Conservation (phyloP, 2,797 vertebrate genomes). For the Sus cebifrons region DNA sequence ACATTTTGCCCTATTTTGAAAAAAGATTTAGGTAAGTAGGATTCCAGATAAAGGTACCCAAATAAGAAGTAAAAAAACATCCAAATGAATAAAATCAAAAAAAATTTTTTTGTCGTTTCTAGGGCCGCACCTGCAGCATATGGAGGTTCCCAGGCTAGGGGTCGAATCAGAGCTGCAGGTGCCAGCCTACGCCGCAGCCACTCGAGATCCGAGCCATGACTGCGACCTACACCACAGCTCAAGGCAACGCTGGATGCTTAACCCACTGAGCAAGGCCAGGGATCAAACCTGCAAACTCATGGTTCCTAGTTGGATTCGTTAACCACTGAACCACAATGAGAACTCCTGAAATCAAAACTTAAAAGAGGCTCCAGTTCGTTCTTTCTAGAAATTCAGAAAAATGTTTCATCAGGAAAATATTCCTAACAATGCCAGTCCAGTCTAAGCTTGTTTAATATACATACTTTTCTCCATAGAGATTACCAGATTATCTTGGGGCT, state of each 20-base stretch:
- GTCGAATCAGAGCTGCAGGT: too few relatives aligned
- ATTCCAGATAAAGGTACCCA: slow-evolving; percentile 32
- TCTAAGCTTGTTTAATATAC: slow-evolving; percentile 56
- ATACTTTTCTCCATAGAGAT: slow-evolving; percentile 2
- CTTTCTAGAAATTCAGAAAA: slow-evolving; percentile 3
- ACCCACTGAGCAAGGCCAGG: too few relatives aligned
- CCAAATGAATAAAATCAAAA: slow-evolving; percentile 48
- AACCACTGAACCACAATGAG: too few relatives aligned
- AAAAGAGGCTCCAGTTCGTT: background rate
- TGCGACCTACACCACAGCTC: too few relatives aligned
- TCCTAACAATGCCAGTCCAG: slow-evolving; percentile 49
- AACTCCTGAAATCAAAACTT: slow-evolving; percentile 32
- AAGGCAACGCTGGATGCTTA: too few relatives aligned
- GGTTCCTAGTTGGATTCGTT: too few relatives aligned
- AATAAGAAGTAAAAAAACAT: slow-evolving; percentile 55
- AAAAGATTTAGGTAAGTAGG: slow-evolving; percentile 41
- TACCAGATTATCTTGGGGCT: background rate
- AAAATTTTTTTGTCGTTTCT: too few relatives aligned
- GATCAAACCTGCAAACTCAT: too few relatives aligned
- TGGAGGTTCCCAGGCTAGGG: too few relatives aligned
- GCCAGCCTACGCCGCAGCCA: too few relatives aligned
- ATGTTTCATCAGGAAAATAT: slow-evolving; percentile 48
- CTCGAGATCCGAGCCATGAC: too few relatives aligned
- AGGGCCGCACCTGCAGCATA: too few relatives aligned
- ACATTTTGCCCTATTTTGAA: slow-evolving; percentile 52